Conservation (phyloP, 2,888 invertebrate genomes). For the Phrixothrix hirtus region DNA sequence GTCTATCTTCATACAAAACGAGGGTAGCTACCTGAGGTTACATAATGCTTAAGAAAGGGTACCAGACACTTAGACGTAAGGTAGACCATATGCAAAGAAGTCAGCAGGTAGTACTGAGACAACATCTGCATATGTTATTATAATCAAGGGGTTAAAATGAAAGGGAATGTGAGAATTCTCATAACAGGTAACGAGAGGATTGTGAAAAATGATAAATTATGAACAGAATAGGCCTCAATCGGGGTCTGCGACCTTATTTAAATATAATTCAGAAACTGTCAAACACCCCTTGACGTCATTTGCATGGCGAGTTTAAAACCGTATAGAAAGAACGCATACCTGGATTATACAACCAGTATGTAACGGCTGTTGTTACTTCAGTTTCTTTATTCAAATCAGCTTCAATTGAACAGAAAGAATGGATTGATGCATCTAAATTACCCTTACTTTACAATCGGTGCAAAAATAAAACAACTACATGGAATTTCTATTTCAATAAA, state of each 20-base stretch:
- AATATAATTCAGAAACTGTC: slow-evolving; percentile 56
- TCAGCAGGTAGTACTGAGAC: slow-evolving; percentile 51
- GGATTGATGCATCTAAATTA: slow-evolving; percentile 21
- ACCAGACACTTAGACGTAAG: slow-evolving; percentile 38
- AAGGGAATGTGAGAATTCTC: slow-evolving; percentile 43
- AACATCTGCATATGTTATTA: slow-evolving; percentile 47
- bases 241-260: slow-evolving; percentile 49
- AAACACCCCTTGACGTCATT: slow-evolving; percentile 52
- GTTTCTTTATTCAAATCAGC: slow-evolving; percentile 44
- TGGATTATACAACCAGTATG: slow-evolving; percentile 31
- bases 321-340: slow-evolving; percentile 33
- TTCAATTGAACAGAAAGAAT: slow-evolving; percentile 41
- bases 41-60: slow-evolving; percentile 39
- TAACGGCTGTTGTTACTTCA: slow-evolving; percentile 31
- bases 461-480: slow-evolving; percentile 7
- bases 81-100: slow-evolving; percentile 52
- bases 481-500: no score
- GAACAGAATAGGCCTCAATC: slow-evolving; percentile 43
- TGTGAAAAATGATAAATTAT: slow-evolving; percentile 53
- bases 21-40: slow-evolving; percentile 38
- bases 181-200: slow-evolving; percentile 51
- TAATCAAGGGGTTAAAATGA: slow-evolving; percentile 36
- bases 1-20: slow-evolving; percentile 38
- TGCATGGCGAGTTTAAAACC: slow-evolving; percentile 51
- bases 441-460: slow-evolving; percentile 12